Evolutionary conservation across 2,797 vertebrate genomes (phyloP).

Genomic region (Enteromius afrohamiltoni): DNA sequence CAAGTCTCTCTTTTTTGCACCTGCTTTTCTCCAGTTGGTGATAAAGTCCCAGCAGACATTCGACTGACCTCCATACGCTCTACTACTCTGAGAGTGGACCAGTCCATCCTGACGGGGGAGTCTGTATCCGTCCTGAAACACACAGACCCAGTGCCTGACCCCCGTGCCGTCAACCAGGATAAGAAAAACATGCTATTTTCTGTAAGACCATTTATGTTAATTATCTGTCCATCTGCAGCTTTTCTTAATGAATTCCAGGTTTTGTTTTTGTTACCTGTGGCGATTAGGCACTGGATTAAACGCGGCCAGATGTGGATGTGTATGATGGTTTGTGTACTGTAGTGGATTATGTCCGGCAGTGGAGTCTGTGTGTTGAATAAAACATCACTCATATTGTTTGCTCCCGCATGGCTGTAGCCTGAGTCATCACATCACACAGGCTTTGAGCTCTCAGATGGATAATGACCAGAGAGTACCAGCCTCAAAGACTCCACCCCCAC

Average conservation of each 20-base stretch:
- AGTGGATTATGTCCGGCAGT: constrained; percentile 36
- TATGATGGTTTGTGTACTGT: constrained; percentile 37
- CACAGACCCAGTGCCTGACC: constrained; percentile 82
- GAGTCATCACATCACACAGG: constrained; percentile 54
- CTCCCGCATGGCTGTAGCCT: constrained; percentile 45
- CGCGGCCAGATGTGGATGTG: background rate
- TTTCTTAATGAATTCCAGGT: constrained; percentile 1
- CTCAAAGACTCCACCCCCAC: constrained; percentile 50
- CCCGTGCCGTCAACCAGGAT: constrained; percentile 83
- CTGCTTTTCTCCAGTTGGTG: constrained; percentile 72
- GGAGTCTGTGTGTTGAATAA: constrained; percentile 57
- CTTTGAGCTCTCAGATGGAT: constrained; percentile 57
- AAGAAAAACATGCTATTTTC: constrained; percentile 87
- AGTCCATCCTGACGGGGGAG: constrained; percentile 84
- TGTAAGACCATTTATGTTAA: constrained; percentile 68
- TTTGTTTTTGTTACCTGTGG: constrained; percentile 22
- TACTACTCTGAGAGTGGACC: constrained; percentile 82
- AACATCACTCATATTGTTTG: constrained; percentile 60
- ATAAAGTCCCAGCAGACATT: constrained; percentile 84
- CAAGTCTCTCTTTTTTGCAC: background rate
- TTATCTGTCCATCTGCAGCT: background rate
- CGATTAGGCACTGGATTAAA: constrained; percentile 1
- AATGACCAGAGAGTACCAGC: constrained; percentile 54
- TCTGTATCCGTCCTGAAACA: constrained; percentile 82
- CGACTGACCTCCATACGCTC: constrained; percentile 79